These are phyloP conservation scores for Aleadryas rufinucha DNA, from an alignment of 2,113 vertebrate genomes.

Conservation along the genomic window DNA sequence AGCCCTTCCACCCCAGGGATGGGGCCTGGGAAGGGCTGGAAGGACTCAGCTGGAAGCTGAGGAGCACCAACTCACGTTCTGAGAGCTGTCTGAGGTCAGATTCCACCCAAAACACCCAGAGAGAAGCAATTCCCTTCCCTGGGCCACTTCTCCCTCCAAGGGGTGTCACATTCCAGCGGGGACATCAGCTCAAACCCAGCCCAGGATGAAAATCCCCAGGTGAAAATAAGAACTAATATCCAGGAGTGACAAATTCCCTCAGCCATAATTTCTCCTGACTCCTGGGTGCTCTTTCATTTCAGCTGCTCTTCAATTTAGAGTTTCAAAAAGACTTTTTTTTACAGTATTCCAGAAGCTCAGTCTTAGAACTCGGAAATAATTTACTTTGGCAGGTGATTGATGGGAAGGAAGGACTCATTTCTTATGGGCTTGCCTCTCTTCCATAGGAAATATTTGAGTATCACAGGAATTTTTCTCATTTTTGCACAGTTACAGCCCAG, in stretches of 20 bases:
- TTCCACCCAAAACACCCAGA: not conserved
- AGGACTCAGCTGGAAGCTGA: not conserved
- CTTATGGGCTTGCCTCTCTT: not conserved
- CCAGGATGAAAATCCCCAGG: not conserved
- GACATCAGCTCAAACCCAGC: not conserved
- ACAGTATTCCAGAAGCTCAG: not conserved
- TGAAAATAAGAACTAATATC: not conserved
- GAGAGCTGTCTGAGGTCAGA: rapidly evolving
- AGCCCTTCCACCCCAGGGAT: not conserved
- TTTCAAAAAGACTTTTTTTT: not conserved
- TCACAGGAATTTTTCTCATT: not conserved
- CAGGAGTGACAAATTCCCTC: not conserved
- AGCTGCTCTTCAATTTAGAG: not conserved
- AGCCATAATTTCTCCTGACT: not conserved
- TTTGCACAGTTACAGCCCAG: not conserved
- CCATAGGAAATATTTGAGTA: not conserved
- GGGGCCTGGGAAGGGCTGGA: not conserved
- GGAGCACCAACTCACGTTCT: not conserved
- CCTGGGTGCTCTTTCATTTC: not conserved
- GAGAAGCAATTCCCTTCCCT: not conserved
- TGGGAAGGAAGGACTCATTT: not conserved
- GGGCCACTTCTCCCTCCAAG: not conserved
- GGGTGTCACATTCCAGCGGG: not conserved
- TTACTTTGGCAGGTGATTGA: not conserved
- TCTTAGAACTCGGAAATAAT: not conserved